Conservation (phyloP, 1,140 invertebrate genomes). For the Papilio glaucus region DNA sequence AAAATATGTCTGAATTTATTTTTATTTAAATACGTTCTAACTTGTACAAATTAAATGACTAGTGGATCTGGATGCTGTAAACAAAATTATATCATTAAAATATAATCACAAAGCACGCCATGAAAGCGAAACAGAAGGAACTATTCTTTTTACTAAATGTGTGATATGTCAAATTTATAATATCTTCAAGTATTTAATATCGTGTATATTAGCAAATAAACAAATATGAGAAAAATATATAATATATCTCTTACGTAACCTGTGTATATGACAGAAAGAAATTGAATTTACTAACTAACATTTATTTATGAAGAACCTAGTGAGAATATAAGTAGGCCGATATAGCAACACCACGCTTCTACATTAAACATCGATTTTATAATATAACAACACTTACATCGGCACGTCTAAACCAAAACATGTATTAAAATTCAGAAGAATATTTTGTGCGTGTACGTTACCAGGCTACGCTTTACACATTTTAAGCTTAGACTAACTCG, state of each 20-base stretch:
- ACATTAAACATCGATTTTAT: slow-evolving; percentile 56
- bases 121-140: slow-evolving; percentile 29
- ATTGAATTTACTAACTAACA: not conserved
- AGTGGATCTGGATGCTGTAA: not conserved
- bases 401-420: slow-evolving; percentile 24
- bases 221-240: not conserved
- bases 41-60: not conserved
- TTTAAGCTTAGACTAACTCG: slow-evolving; percentile 35
- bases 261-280: slow-evolving; percentile 12
- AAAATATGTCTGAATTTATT: not conserved
- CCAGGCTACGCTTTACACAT: slow-evolving; percentile 59
- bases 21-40: not conserved
- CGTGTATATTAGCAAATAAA: not conserved
- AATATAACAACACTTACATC: slow-evolving; percentile 29
- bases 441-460: slow-evolving; percentile 77
- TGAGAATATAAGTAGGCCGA: slow-evolving; percentile 37
- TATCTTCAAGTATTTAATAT: too few relatives aligned
- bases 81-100: not conserved
- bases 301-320: not conserved
- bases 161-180: slow-evolving; percentile 27
- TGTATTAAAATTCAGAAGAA: slow-evolving; percentile 45
- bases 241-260: not conserved
- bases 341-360: slow-evolving; percentile 54
- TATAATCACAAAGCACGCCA: not conserved
- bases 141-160: not conserved